phyloP scores from a whole-genome alignment of 1,140 invertebrate species.

The Agrilus planipennis region DNA sequence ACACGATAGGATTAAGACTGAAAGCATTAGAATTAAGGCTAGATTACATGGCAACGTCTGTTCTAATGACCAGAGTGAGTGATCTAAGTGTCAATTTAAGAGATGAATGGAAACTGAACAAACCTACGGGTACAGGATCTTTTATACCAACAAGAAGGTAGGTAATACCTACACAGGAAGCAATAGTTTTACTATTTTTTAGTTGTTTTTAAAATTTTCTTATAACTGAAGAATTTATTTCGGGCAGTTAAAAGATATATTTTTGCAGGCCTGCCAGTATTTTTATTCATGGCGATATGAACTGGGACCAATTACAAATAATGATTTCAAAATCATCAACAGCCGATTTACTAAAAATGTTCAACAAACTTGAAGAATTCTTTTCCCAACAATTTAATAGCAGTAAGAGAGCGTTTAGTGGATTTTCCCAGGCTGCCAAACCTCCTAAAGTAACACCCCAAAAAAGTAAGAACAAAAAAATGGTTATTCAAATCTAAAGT shows the following conservation, averaged over 20 bases:
- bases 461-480: constrained; percentile 30
- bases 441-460: constrained; percentile 23
- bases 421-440: constrained; percentile 22
- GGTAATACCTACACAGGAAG: constrained; percentile 1
- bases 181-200: not conserved
- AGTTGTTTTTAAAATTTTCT: not conserved
- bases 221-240: constrained; percentile 9
- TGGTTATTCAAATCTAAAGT: not conserved
- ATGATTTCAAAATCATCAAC: constrained; percentile 95
- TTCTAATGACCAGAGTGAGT: constrained; percentile 81
- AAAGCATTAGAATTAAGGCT: constrained; percentile 76
- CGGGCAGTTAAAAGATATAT: too few relatives aligned
- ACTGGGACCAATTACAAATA: constrained; percentile 91
- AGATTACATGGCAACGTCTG: constrained; percentile 94
- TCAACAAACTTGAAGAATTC: constrained; percentile 91
- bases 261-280: constrained; percentile 69
- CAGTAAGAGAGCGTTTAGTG: constrained; percentile 75
- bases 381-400: constrained; percentile 92
- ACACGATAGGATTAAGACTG: constrained; percentile 73
- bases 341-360: constrained; percentile 92
- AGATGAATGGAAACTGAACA: constrained; percentile 65
- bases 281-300: constrained; percentile 83
- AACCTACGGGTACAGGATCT: constrained; percentile 30
- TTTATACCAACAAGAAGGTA: constrained; percentile 45
- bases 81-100: constrained; percentile 63